Evolutionary conservation across 2,113 vertebrate genomes (phyloP).

Genomic region (Tympanuchus pallidicinctus): DNA sequence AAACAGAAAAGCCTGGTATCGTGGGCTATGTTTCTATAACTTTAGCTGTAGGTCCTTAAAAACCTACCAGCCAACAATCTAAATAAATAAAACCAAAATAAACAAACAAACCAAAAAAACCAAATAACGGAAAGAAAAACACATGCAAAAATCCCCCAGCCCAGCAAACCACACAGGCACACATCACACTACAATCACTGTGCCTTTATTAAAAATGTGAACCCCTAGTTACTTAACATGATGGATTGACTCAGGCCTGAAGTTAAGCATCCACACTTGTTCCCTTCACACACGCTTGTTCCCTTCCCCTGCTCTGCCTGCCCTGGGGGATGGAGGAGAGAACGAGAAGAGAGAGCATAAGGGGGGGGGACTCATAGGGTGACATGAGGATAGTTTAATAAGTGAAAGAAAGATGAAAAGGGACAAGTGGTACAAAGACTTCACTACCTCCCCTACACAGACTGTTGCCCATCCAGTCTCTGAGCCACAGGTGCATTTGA

Average conservation of each 20-base stretch:
- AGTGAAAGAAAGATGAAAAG: neutral
- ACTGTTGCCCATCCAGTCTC: neutral
- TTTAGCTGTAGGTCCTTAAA: neutral
- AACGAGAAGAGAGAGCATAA: neutral
- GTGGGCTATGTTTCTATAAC: neutral
- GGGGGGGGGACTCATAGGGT: neutral
- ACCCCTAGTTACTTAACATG: neutral
- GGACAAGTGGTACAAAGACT: neutral
- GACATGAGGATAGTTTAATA: neutral
- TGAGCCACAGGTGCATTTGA: neutral
- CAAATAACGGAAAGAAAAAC: neutral
- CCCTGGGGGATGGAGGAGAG: neutral
- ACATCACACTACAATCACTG: neutral
- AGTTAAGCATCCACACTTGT: neutral
- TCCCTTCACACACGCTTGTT: neutral
- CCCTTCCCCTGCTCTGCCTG: neutral
- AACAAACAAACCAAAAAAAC: no score
- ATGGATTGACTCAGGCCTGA: neutral
- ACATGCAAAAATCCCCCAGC: accelerated
- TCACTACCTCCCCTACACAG: neutral
- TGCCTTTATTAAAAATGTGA: neutral
- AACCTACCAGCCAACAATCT: neutral
- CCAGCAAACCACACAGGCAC: neutral
- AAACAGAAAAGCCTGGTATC: neutral
- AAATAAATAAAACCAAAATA: neutral